Percentiles rank a stretch among this genome's conserved stretches.
Conservation (phyloP, 2,888 invertebrate species). For the Acleris holmiana region DNA sequence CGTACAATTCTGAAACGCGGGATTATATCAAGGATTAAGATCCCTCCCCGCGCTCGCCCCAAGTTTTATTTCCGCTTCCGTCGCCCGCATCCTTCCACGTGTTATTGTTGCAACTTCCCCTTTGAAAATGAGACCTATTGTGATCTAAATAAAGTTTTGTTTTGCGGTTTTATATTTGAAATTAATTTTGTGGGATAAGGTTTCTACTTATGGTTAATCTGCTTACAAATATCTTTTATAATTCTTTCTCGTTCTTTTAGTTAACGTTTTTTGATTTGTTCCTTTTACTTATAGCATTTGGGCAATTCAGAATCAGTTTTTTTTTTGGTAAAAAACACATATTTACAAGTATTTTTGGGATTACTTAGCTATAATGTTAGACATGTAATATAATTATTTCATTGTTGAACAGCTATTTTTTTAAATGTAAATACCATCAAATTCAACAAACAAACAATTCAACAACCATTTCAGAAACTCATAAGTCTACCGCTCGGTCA, state of each 20-base stretch:
- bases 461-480: slow-evolving; percentile 11
- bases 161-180: neutral
- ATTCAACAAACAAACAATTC: neutral
- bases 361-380: too few relatives aligned
- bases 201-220: neutral
- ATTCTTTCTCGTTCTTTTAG: neutral
- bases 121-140: slow-evolving; percentile 21
- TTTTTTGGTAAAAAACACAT: too few relatives aligned
- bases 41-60: slow-evolving; percentile 12
- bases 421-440: neutral
- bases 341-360: too few relatives aligned
- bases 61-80: slow-evolving; percentile 41
- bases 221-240: neutral
- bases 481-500: slow-evolving; percentile 8
- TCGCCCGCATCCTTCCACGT: slow-evolving; percentile 29
- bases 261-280: too few relatives aligned
- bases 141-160: slow-evolving; percentile 16
- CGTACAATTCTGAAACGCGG: neutral
- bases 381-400: too few relatives aligned
- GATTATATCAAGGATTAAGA: slow-evolving; percentile 20
- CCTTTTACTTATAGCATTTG: too few relatives aligned
- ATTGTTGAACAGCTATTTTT: too few relatives aligned
- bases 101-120: slow-evolving; percentile 23
- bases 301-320: too few relatives aligned
- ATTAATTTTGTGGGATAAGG: neutral